Evolutionary conservation across 2,888 invertebrate genomes (phyloP).

Genomic region (Pelosia muscerda): DNA sequence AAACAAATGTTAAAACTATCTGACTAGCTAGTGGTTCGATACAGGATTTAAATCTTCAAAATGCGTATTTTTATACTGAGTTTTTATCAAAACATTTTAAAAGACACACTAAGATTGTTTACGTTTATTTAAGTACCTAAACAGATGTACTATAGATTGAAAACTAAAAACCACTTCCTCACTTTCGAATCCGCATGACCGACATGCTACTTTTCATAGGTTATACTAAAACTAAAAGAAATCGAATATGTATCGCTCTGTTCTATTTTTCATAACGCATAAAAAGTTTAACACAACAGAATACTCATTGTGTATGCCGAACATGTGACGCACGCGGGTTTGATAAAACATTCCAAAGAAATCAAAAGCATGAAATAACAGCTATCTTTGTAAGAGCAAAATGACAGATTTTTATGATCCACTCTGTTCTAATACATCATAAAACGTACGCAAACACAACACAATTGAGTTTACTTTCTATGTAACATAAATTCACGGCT

Average conservation of each 20-base stretch:
- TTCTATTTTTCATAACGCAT: not conserved
- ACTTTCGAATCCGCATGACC: no score
- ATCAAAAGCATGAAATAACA: not conserved
- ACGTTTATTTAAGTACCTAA: no score
- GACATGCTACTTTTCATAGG: not conserved
- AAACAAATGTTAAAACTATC: no score
- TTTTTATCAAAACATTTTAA: no score
- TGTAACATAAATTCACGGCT: constrained; percentile 11
- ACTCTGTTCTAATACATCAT: constrained; percentile 36
- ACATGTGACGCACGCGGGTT: not conserved
- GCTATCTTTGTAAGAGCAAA: constrained; percentile 15
- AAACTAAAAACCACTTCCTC: no score
- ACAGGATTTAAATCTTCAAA: no score
- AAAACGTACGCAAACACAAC: constrained; percentile 31
- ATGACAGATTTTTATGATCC: constrained; percentile 33
- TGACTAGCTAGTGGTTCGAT: no score
- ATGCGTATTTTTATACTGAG: no score
- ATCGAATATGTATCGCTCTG: not conserved
- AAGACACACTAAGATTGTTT: no score
- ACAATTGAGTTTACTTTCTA: constrained; percentile 19
- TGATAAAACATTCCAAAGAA: not conserved
- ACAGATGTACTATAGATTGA: no score
- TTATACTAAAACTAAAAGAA: not conserved
- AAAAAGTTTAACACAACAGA: not conserved
- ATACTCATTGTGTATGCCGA: not conserved